phyloP scores from a whole-genome alignment of 2,113 vertebrate species.

The Lamprologus lemairii region DNA sequence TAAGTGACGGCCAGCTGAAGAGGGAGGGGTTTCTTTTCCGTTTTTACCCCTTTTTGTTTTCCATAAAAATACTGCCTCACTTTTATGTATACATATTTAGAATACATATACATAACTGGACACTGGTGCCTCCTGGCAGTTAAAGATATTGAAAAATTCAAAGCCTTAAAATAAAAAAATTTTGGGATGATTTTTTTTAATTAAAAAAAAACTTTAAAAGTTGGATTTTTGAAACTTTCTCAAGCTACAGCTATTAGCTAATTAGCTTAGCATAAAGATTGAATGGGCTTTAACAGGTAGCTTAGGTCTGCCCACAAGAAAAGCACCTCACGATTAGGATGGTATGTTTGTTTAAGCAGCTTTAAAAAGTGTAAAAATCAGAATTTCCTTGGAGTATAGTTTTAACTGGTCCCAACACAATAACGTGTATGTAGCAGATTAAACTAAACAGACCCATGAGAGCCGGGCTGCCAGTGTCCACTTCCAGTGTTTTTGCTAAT shows the following conservation, averaged over 20 bases:
- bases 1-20: constrained; percentile 25
- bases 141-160: constrained; percentile 67
- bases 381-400: background rate
- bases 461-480: background rate
- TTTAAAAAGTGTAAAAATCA: background rate
- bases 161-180: constrained; percentile 76
- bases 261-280: background rate
- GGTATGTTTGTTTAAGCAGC: background rate
- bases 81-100: constrained; percentile 30
- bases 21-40: background rate
- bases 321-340: background rate
- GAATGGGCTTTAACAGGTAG: background rate
- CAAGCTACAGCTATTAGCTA: background rate
- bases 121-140: constrained; percentile 73
- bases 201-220: background rate
- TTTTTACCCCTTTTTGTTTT: background rate
- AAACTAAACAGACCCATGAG: background rate
- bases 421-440: background rate
- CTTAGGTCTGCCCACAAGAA: background rate
- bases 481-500: background rate
- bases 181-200: background rate
- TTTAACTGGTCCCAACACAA: background rate
- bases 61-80: constrained; percentile 82
- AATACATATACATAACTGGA: constrained; percentile 39
- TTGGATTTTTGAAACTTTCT: background rate